Evolutionary conservation across 2,113 vertebrate genomes (phyloP), one percentile per base, ranked within the genome.

Genomic region (Syrmaticus mikado): DNA sequence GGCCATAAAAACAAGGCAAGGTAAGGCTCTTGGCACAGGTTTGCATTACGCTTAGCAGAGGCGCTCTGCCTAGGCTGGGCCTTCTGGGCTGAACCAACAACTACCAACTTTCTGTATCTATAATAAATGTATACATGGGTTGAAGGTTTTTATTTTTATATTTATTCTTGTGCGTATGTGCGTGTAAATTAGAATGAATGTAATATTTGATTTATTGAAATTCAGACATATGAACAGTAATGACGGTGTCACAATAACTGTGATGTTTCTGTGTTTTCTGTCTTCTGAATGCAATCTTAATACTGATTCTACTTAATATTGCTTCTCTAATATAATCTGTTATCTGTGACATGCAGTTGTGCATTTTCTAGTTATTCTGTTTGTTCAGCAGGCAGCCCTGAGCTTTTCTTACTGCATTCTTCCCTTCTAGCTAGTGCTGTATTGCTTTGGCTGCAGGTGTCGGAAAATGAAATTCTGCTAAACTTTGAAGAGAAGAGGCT

Each of bases 371-470:
- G 64, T 40, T 50, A n/a, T 30, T 60, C 2, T 68, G 65, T 80
- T 66, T 62, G 36, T 74, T 86, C 57, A 11, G 18, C 8, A 32
- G 77, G n/a, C 68, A 93, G 67, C 48, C 4, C 48, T 21, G 27
- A 45, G 15, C 34, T 88, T 58, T 90, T 36, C 60, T 66, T 43
- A 48, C 8, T 25, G 13, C 30, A 34, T 48, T 57, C 50, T 65
- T 25, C 13, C 20, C 48, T 77, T 71, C 70, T 71, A 43, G 43
- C 52, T 50, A 65, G 11, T 40, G n/a, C 50, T 73, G 6, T 48
- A 2, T 61, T 70, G 19, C 25, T 79, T 78, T 0, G 0, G 18
- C 41, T 22, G 0, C 21, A 34, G 13, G 5, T 87, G 10, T 57
- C 40, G 48, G 50, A 77, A 46, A 34, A n/a, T 30, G 19, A 90